Base-by-base conservation (phyloP, 2,797 vertebrate genomes). In the Phrynocephalus vlangalii region DNA sequence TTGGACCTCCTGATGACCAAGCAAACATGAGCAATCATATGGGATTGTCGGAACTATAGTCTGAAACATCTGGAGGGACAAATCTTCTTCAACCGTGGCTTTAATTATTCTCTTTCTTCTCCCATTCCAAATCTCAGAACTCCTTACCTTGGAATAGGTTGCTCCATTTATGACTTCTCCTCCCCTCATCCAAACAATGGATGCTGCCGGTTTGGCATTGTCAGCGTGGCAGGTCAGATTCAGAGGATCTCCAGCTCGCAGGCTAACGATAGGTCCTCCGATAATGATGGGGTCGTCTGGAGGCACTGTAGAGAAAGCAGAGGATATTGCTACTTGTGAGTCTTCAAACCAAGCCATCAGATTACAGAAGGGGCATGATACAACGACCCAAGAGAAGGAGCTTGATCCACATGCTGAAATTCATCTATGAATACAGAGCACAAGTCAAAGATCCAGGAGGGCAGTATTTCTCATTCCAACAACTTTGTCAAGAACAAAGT, bases 151-250 rank as follows among this genome's bases (percentile, higher is more conserved):
- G 94, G 98, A 98, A 96, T 99, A 99, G 94, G 98, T 99, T 94
- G 98, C 99, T 91, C 98, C 98, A 0, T 98, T 99, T 85, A 99
- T 97, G 92, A 99, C 98, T 91, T 99, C 98, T 92, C 98, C 98
- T 20, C 97, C 98, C 79, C 98, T 91, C 92, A 99, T 97, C 99
- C 99, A 99, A 95, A 98, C 97, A 96, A 99, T 99, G 83, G 98
- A 98, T 63, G 99, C 99, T 0, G 98, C 98, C 0, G 99, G 99
- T 92, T 99, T 99, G 95, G 98, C 99, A 0, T 99, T 99, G 96
- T 99, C 98, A 0, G 99, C 98, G 0, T 99, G 99, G 94, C 99
- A 99, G 82, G 99, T 99, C 93, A 99, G 95, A 96, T 99, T 99
- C 93, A 99, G 97, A 6, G 98, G 98, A 91, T 99, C 98, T 1